Base-by-base conservation (phyloP, 2,113 vertebrate genomes). In the Natator depressus region DNA sequence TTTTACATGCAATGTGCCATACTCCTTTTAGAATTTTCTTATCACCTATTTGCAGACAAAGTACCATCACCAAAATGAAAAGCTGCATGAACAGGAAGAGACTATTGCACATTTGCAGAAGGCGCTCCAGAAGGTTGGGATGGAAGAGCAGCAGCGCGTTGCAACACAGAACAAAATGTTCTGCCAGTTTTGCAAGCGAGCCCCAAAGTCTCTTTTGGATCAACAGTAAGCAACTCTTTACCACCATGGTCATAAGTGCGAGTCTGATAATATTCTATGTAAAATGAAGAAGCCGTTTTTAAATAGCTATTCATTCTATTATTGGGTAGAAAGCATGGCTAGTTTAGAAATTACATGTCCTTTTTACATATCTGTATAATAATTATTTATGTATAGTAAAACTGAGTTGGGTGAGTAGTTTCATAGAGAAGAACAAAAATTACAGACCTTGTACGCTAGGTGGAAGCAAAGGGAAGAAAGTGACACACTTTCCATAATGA, bases 41-140 rank as follows among this genome's bases (percentile, higher is more conserved):
- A 0, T 90, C 53, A 69, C 72, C 83, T 91, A 0, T 78, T 92
- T 97, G 80, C 91, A 98, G 98, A 95, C 91, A 17, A 98, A 94
- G 38, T 98, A 98, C 50, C 94, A 98, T 82, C 88, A 96, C 57
- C 98, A 99, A 93, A 97, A 98, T 93, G 97, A 98, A 82, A 98
- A 98, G 84, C 96, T 98, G 78, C 92, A 84, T 8, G 97, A 98
- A 17, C 98, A 98, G 95, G 96, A 97, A 53, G 96, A 98, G 76
- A 97, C 95, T n/a, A 98, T 98, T 79, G 93, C 96, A 29, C 80
- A 5, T 96, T 98, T 99, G 87, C 98, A 99, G 97, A 98, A 97
- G 91, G 98, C 98, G 88, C 96, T 99, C 35, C 91, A 91, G 85
- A 98, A 96, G 82, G 81, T 96, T 12, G 96, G 96, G 87, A 95